A percentile compares a stretch with the other conserved stretches of the same genome.
Evolutionary conservation across 2,797 vertebrate species (phyloP).

Genomic region (Catharus ustulatus): DNA sequence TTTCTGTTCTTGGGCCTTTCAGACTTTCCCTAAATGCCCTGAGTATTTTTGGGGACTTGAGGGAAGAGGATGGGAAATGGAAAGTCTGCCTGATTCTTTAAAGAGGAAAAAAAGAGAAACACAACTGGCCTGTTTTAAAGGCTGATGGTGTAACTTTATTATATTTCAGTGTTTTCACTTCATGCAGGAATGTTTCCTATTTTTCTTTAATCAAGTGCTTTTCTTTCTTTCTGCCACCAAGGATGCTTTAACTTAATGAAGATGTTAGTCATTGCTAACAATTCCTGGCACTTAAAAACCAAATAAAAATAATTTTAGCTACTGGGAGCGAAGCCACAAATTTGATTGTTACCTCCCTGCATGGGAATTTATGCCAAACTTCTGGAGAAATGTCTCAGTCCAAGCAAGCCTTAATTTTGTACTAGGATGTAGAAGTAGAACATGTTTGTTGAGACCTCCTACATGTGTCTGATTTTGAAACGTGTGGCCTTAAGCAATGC

Average conservation of each 20-base stretch:
- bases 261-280: neutral
- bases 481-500: neutral
- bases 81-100: neutral
- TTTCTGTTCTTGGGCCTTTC: neutral
- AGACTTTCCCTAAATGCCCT: neutral
- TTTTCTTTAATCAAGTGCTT: neutral
- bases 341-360: neutral
- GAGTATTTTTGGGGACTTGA: neutral
- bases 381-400: neutral
- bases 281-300: neutral
- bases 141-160: neutral
- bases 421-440: neutral
- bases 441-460: neutral
- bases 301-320: neutral
- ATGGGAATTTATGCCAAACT: neutral
- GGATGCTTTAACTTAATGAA: neutral
- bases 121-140: neutral
- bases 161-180: neutral
- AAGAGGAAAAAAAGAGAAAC: neutral
- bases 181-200: neutral
- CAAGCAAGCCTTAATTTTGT: neutral
- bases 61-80: neutral
- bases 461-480: neutral
- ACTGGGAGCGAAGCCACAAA: neutral
- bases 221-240: neutral